These are phyloP conservation scores for Yponomeuta sedellus DNA, from an alignment of 2,888 invertebrate species.

Conservation along the genomic window DNA sequence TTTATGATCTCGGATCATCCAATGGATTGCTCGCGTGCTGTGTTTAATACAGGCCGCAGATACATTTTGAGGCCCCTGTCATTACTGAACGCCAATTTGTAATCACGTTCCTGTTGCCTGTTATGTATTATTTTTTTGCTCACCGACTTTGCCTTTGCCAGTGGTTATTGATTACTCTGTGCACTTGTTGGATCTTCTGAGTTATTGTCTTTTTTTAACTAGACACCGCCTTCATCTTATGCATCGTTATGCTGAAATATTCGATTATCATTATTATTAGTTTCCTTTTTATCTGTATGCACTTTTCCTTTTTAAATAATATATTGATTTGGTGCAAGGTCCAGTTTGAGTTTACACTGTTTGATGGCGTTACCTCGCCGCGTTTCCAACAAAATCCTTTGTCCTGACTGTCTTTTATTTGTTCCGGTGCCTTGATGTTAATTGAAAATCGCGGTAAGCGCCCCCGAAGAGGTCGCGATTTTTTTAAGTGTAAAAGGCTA, in stretches of 20 bases:
- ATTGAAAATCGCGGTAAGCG: slow-evolving; percentile 50
- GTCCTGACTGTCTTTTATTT: slow-evolving; percentile 48
- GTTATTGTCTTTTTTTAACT: slow-evolving; percentile 17
- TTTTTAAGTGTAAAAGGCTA: slow-evolving; percentile 16
- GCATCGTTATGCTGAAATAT: neutral
- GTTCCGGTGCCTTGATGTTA: slow-evolving; percentile 52
- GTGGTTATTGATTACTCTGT: slow-evolving; percentile 17
- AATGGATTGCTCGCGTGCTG: slow-evolving; percentile 40
- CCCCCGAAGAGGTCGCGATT: slow-evolving; percentile 32
- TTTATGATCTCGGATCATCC: slow-evolving; percentile 58
- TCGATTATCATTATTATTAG: slow-evolving; percentile 1
- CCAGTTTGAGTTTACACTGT: neutral
- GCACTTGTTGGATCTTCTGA: slow-evolving; percentile 20
- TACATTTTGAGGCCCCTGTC: slow-evolving; percentile 36
- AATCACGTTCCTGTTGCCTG: slow-evolving; percentile 32
- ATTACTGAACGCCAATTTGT: slow-evolving; percentile 43
- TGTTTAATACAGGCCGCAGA: slow-evolving; percentile 39
- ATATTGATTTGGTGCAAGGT: neutral
- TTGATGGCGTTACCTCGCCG: slow-evolving; percentile 18
- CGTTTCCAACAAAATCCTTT: slow-evolving; percentile 47
- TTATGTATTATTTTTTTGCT: slow-evolving; percentile 7
- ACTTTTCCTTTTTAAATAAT: neutral
- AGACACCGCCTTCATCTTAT: slow-evolving; percentile 6
- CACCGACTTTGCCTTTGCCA: slow-evolving; percentile 7
- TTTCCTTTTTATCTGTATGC: neutral